phyloP scores from a whole-genome alignment of 2,113 vertebrate species.

The Hippopotamus amphibius region DNA sequence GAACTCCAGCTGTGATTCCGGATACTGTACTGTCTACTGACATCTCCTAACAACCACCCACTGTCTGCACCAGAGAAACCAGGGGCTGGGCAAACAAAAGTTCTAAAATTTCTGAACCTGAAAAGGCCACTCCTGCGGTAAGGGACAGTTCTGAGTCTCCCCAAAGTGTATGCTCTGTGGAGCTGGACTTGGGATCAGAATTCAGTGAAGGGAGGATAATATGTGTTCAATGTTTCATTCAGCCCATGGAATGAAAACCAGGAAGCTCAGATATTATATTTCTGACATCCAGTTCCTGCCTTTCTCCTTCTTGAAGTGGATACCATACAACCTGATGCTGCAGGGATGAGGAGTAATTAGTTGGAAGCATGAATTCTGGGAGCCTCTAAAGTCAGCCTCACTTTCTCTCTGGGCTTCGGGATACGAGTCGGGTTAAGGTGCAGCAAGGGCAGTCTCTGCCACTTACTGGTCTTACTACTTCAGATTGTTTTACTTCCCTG shows the following conservation, averaged over 20 bases:
- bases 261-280: not conserved
- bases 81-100: not conserved
- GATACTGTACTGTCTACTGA: not conserved
- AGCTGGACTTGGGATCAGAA: not conserved
- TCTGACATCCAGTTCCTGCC: not conserved
- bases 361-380: not conserved
- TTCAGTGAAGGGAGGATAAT: not conserved
- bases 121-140: not conserved
- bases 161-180: not conserved
- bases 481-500: not conserved
- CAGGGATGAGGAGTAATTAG: not conserved
- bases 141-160: not conserved
- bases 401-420: not conserved
- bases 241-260: not conserved
- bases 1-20: not conserved
- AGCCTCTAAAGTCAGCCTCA: not conserved
- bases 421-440: not conserved
- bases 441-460: not conserved
- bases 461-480: not conserved
- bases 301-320: constrained; percentile 1
- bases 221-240: not conserved
- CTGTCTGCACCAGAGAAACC: not conserved
- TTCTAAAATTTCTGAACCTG: not conserved
- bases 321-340: not conserved
- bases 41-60: not conserved